A percentile compares a stretch with the other conserved stretches of the same genome.
Conservation (phyloP, 2,888 invertebrate genomes). For the Gnatocerus cornutus region DNA sequence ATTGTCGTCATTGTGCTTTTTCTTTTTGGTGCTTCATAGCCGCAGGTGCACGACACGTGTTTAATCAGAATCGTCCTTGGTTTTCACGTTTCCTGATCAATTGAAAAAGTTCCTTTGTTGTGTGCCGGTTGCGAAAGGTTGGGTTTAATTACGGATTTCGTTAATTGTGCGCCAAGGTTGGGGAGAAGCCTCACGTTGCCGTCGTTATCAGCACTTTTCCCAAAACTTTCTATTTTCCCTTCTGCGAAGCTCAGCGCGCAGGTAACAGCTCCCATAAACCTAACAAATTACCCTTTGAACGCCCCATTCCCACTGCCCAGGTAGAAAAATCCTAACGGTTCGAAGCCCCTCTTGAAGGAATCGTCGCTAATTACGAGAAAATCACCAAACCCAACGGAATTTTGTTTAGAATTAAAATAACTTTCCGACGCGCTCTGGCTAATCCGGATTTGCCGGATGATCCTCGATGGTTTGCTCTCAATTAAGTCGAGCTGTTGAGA, state of each 20-base stretch:
- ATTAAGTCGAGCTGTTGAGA: conserved; percentile 18
- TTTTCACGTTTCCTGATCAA: conserved; percentile 36
- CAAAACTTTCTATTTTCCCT: conserved; percentile 1
- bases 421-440: conserved; percentile 6
- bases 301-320: conserved; percentile 10
- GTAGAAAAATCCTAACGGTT: conserved; percentile 1
- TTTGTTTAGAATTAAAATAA: conserved; percentile 20
- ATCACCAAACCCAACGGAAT: conserved; percentile 12
- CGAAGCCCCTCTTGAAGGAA: conserved; percentile 1
- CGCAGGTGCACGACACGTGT: conserved; percentile 34
- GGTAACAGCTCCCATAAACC: conserved; percentile 11
- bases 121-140: conserved; percentile 10
- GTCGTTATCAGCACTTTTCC: conserved; percentile 2
- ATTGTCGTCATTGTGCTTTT: conserved; percentile 22
- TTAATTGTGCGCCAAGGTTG: background rate
- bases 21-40: conserved; percentile 15
- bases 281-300: conserved; percentile 1
- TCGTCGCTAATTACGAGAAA: background rate
- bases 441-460: conserved; percentile 31
- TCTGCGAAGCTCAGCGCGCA: background rate
- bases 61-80: conserved; percentile 30
- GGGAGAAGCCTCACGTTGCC: too few relatives aligned
- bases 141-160: conserved; percentile 14
- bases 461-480: conserved; percentile 28
- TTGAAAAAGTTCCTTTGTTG: conserved; percentile 27